Base-by-base conservation (phyloP, 2,888 invertebrate genomes). In the Zhuqinia jingwanae region DNA sequence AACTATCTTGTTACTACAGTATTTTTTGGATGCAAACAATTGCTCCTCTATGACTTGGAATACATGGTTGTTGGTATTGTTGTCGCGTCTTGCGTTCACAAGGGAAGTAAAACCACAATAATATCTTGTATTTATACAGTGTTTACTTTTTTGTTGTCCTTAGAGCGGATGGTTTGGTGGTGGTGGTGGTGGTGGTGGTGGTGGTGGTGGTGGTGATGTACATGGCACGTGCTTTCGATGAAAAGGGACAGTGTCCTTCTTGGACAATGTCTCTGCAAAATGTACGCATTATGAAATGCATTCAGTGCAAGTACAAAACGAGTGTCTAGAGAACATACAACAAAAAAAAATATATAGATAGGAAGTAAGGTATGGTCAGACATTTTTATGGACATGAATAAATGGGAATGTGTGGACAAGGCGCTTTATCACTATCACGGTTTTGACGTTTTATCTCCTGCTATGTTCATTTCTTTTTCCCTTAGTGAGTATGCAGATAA, bases 201-300 rank as follows among this genome's bases (percentile, higher is more conserved):
- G n/a, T n/a, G n/a, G n/a, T n/a, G n/a, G n/a, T n/a, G n/a, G n/a
- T n/a, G n/a, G n/a, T n/a, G n/a, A n/a, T n/a, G n/a, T n/a, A n/a
- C n/a, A n/a, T n/a, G 36, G 36, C 30, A 65, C 68, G 68, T 68
- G 68, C 20, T 45, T 20, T 22, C 60, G 27, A 68, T 42, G 20
- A 20, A 30, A 22, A 50, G 22, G 2, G 13, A 36, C n/a, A 20
- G 13, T 25, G 60, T n/a, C 22, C 15, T 25, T 25, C 0, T 20
- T 58, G 36, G 5, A 50, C 13, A 60, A 60, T 60, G 56, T 22
- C 1, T 58, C n/a, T 11, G 10, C 22, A 22, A 13, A 53, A 53
- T 58, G 22, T 58, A 58, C 20, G 20, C 20, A 60, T 60, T 27
- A 30, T 20, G 30, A 0, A 15, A 60, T 60, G 60, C 60, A 30